A percentile compares a stretch with the other conserved stretches of the same genome.
These are phyloP conservation scores for Oxygymnocypris stewartii DNA, from an alignment of 2,113 vertebrate genomes.

Conservation along the genomic window DNA sequence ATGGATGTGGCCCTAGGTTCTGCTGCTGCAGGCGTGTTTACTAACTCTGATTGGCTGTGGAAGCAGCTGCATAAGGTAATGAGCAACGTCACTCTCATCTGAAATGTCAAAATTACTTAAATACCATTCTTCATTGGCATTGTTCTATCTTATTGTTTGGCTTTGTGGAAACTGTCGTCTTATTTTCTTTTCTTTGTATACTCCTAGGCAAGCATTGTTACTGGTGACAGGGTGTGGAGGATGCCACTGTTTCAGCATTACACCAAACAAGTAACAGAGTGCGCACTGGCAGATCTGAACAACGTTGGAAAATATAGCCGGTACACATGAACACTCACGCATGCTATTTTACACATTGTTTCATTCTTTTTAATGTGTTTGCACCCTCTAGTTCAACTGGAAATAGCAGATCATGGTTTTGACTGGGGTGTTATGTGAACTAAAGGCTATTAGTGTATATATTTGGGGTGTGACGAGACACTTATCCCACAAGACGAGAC, in stretches of 20 bases:
- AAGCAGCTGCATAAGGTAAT: conserved; percentile 78
- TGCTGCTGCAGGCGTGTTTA: conserved; percentile 91
- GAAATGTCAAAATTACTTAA: neutral
- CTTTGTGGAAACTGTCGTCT: neutral
- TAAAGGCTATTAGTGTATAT: neutral
- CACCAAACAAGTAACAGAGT: conserved; percentile 87
- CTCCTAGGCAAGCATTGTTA: conserved; percentile 87
- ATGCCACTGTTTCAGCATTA: conserved; percentile 98
- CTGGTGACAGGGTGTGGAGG: conserved; percentile 95
- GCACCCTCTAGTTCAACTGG: neutral
- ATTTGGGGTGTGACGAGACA: no score
- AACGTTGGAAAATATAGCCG: conserved; percentile 93
- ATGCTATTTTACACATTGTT: neutral
- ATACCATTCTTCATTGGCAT: neutral
- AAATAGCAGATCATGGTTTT: neutral
- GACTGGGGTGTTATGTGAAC: neutral
- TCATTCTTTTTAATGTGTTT: neutral
- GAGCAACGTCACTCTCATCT: neutral
- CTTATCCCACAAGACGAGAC: no score
- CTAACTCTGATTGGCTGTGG: conserved; percentile 95
- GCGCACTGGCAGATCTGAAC: conserved; percentile 93
- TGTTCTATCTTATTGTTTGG: no score
- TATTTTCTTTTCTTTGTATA: conserved; percentile 34
- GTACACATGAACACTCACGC: conserved; percentile 62
- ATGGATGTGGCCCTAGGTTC: conserved; percentile 94